Conservation (phyloP, 1,140 invertebrate genomes). For the Meloidogyne floridensis region DNA sequence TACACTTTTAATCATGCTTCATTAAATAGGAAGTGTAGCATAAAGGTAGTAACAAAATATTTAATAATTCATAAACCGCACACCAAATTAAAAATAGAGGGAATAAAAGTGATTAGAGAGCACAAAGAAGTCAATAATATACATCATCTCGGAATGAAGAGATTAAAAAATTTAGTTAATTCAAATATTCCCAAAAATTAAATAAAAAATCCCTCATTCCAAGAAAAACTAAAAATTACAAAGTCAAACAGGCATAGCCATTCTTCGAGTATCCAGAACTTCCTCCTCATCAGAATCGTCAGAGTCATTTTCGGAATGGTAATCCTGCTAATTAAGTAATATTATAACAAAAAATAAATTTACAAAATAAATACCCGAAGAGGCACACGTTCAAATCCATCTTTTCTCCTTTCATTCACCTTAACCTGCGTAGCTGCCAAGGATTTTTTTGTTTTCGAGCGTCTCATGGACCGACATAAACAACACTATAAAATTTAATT, state of each 20-base stretch:
- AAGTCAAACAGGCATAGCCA: conserved; percentile 12
- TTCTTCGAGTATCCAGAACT: conserved; percentile 22
- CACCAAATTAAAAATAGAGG: neutral
- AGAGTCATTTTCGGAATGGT: conserved; percentile 26
- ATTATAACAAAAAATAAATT: neutral
- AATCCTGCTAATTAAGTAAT: conserved; percentile 13
- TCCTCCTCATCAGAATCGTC: conserved; percentile 35
- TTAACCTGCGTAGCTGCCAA: neutral
- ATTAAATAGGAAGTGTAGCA: too few relatives aligned
- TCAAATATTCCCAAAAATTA: neutral
- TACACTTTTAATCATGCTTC: too few relatives aligned
- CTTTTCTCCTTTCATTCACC: neutral
- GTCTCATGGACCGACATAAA: conserved; percentile 27
- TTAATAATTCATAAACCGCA: neutral
- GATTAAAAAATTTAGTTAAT: too few relatives aligned
- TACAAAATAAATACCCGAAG: conserved; percentile 42
- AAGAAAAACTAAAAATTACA: neutral
- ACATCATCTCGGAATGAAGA: too few relatives aligned
- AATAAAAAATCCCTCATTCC: neutral
- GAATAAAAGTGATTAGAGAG: neutral
- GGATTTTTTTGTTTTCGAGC: conserved; percentile 11
- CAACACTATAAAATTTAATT: conserved; percentile 34
- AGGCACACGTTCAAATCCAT: conserved; percentile 56
- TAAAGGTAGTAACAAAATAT: too few relatives aligned
- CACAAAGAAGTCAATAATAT: neutral